Evolutionary conservation across 30 jellyfish, hydroid and myxozoan genomes (phyloP), one percentile per base, ranked within the genome.

Genomic region (Mastigias papua): DNA sequence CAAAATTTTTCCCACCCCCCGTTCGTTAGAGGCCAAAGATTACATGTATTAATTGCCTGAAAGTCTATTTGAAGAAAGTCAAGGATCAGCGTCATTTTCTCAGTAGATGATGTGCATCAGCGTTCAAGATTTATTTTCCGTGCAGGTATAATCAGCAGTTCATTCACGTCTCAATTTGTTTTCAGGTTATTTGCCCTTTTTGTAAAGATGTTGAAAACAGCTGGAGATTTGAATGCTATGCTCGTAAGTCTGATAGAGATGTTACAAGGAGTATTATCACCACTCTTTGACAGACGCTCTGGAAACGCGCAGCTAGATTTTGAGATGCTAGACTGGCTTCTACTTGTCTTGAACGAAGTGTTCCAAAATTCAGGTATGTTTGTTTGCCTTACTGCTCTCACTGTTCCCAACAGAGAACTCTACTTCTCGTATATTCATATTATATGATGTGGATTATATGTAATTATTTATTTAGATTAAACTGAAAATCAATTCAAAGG

Each of bases 241-340:
- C 84, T 89, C 23, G 79, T 46, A 42, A 80, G 89, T 31, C 73
- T 84, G n/a, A 33, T 75, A 26, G 66, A 62, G 19, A 34, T 82
- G 76, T 77, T 90, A 84, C 86, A 82, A 30, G 82, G 65, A 7
- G 33, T 50, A 16, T 42, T 82, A 68, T 51, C 88, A 1, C 90
- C 87, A 46, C 79, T 89, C 49, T 66, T 62, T 34, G 73, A 62
- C 28, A 65, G 50, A 22, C 28, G 7, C n/a, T 31, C 67, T 71
- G 58, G 54, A 21, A 50, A 17, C 0, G 48, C 25, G 57, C 25
- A 48, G 26, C 74, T 67, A 32, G 88, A 89, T 74, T 62, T 81
- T 51, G 67, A 71, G 48, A 78, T 82, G 87, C 20, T 86, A 48
- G 98, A 94, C 37, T 94, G 97, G 97, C 78, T 89, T 22, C 66